Conservation (phyloP, 2,113 vertebrate genomes). For the Genyomyrus donnyi region DNA sequence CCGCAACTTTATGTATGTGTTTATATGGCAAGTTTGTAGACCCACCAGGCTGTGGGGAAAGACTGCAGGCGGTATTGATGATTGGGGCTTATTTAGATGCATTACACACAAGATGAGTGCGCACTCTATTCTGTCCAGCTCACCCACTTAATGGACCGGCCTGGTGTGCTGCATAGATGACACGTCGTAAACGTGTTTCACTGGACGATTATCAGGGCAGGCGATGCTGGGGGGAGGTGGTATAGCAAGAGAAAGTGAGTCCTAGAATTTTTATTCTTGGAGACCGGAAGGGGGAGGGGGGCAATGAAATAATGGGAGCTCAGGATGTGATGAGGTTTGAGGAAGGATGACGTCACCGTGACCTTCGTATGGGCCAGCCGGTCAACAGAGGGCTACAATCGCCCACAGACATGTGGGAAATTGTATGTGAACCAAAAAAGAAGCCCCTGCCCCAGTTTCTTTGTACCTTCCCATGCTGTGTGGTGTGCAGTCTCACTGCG, state of each 20-base stretch:
- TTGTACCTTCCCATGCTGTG: not conserved
- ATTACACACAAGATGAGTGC: not conserved
- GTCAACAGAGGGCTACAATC: not conserved
- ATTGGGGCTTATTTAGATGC: not conserved
- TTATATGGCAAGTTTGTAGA: not conserved
- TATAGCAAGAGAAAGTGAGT: not conserved
- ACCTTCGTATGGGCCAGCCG: not conserved
- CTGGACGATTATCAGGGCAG: not conserved
- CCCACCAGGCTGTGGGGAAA: not conserved
- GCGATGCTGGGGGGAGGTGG: not conserved
- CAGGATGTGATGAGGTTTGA: not conserved
- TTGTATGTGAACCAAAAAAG: not conserved
- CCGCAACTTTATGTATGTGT: not conserved
- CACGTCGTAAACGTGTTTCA: not conserved
- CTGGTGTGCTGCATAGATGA: not conserved
- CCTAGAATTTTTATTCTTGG: not conserved
- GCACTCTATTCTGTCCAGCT: not conserved
- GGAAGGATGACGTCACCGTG: not conserved
- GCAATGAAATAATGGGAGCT: not conserved
- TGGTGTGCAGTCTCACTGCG: not conserved
- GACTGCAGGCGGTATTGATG: not conserved
- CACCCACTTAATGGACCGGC: not conserved
- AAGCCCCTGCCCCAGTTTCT: not conserved
- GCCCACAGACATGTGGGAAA: not conserved
- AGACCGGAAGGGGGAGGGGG: not conserved